Conservation (phyloP, 2,888 invertebrate genomes). For the Phrixothrix hirtus region DNA sequence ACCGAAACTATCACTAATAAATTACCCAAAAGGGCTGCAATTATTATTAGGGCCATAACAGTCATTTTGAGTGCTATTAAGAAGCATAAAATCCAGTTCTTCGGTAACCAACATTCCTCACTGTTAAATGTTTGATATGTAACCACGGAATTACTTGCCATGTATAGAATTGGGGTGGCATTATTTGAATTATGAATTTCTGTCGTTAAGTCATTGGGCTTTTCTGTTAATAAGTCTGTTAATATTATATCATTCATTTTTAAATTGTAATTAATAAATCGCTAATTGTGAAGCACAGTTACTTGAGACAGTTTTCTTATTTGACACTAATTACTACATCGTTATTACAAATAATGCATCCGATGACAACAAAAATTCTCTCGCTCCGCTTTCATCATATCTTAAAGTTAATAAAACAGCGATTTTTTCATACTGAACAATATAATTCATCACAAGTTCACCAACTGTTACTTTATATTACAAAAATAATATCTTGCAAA, state of each 20-base stretch:
- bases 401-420: no score
- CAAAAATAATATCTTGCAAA: no score
- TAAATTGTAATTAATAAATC: not conserved
- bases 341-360: no score
- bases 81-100: slow-evolving; percentile 61
- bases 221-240: slow-evolving; percentile 35
- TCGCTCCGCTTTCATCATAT: no score
- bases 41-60: slow-evolving; percentile 85
- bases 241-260: slow-evolving; percentile 44
- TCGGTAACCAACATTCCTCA: slow-evolving; percentile 16
- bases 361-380: no score
- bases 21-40: slow-evolving; percentile 89
- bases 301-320: no score
- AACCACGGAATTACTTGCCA: slow-evolving; percentile 28
- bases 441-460: no score
- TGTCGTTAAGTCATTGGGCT: slow-evolving; percentile 27
- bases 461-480: no score
- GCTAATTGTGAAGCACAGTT: no score
- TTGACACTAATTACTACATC: no score
- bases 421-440: no score
- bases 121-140: slow-evolving; percentile 29
- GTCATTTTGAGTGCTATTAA: slow-evolving; percentile 70
- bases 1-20: slow-evolving; percentile 86
- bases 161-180: slow-evolving; percentile 32
- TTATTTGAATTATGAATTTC: slow-evolving; percentile 29